Conservation (phyloP, 2,888 invertebrate species). For the Cephus nigrinus region DNA sequence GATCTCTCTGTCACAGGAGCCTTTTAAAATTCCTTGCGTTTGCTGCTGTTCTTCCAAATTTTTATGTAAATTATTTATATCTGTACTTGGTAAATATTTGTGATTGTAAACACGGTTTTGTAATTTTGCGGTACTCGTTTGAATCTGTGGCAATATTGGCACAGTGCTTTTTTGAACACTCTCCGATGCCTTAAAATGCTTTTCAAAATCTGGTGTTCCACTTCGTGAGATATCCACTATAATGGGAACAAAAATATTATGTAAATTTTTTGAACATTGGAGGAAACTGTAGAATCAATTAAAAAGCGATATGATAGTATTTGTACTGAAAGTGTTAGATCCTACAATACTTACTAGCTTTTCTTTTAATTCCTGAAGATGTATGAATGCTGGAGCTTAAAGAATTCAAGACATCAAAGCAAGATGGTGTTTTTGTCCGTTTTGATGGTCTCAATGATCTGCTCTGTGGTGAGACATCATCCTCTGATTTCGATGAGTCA, state of each 20-base stretch:
- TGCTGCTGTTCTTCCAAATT: conserved; percentile 1
- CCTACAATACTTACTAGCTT: conserved; percentile 50
- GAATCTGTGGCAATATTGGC: conserved; percentile 10
- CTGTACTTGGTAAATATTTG: conserved; percentile 1
- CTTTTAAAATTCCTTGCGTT: conserved; percentile 12
- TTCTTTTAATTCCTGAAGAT: conserved; percentile 56
- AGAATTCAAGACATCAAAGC: conserved; percentile 60
- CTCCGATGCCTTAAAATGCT: conserved; percentile 59
- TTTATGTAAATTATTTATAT: not conserved
- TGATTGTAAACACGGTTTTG: conserved; percentile 12
- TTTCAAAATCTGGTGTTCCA: conserved; percentile 56
- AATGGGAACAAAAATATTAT: conserved; percentile 21
- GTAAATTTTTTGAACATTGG: not conserved
- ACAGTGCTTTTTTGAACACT: conserved; percentile 16
- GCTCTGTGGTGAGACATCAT: conserved; percentile 50
- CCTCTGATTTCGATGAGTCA: conserved; percentile 55
- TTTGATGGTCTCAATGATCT: conserved; percentile 53
- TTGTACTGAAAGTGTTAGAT: not conserved
- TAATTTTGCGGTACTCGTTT: conserved; percentile 19
- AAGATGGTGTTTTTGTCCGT: conserved; percentile 59
- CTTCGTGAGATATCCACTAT: conserved; percentile 53
- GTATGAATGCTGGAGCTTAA: conserved; percentile 58
- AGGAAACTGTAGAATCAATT: not conserved
- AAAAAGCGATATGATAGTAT: not conserved
- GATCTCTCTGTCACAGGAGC: not conserved